These are phyloP conservation scores for Sander vitreus DNA, from an alignment of 2,113 vertebrate genomes.

Conservation along the genomic window DNA sequence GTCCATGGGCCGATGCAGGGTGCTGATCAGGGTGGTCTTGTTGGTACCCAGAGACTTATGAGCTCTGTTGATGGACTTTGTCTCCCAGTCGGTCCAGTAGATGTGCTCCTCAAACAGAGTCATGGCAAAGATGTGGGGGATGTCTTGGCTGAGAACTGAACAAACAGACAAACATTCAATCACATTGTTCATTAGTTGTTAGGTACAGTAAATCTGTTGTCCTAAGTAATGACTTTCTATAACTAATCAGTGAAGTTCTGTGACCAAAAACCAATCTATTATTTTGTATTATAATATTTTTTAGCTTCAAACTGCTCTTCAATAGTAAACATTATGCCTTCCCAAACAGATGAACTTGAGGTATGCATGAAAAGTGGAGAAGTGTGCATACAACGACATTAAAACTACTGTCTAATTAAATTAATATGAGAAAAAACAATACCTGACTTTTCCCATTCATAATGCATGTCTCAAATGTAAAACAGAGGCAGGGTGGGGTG, in stretches of 20 bases:
- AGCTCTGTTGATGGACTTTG: constrained; percentile 96
- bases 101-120: constrained; percentile 97
- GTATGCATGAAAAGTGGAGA: neutral
- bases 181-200: neutral
- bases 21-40: constrained; percentile 94
- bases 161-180: constrained; percentile 5
- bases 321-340: neutral
- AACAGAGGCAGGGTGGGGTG: constrained; percentile 19
- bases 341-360: neutral
- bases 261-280: neutral
- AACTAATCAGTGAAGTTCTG: neutral
- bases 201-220: neutral
- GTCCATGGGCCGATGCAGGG: constrained; percentile 97
- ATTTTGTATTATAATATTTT: too few species aligned
- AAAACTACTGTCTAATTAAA: neutral
- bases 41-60: constrained; percentile 94
- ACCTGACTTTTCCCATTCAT: neutral
- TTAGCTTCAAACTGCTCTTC: neutral
- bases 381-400: neutral
- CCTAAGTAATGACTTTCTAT: too few species aligned
- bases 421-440: neutral
- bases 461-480: constrained; percentile 4
- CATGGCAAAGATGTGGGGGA: constrained; percentile 98
- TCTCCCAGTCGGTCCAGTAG: constrained; percentile 99
- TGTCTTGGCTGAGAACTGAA: constrained; percentile 94